phyloP scores from a whole-genome alignment of 2,888 invertebrate species.

The Aricia artaxerxes region DNA sequence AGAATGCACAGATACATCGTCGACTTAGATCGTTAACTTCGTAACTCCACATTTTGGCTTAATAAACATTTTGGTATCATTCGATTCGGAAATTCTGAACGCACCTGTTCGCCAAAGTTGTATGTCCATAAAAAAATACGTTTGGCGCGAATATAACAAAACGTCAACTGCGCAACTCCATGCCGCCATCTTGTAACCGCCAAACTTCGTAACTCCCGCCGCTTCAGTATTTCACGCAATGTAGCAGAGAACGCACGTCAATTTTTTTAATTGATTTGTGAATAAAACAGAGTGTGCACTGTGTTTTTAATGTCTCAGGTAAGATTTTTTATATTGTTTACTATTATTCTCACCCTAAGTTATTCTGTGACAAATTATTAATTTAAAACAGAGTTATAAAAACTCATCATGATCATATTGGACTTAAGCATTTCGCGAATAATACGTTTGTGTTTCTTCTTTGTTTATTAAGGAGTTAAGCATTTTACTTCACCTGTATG shows the following conservation, averaged over 20 bases:
- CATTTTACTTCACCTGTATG: slow-evolving; percentile 1
- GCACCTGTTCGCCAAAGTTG: background rate
- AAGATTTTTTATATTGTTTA: background rate
- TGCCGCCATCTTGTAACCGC: background rate
- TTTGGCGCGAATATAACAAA: no score
- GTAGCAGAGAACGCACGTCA: background rate
- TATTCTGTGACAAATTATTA: slow-evolving; percentile 1
- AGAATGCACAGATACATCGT: background rate
- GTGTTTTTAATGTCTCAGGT: slow-evolving; percentile 1
- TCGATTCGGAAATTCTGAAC: background rate
- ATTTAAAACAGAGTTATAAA: background rate
- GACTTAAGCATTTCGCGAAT: background rate
- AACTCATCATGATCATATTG: background rate
- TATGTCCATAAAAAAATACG: slow-evolving; percentile 1
- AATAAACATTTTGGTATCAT: background rate
- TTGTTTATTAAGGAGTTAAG: background rate
- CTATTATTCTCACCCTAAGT: background rate
- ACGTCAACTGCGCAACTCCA: background rate
- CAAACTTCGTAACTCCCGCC: slow-evolving; percentile 1
- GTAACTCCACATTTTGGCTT: background rate
- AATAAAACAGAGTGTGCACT: background rate
- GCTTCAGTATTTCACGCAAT: background rate
- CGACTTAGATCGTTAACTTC: background rate
- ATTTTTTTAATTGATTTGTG: background rate
- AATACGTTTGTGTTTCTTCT: background rate